Base-by-base conservation (phyloP, 2,797 vertebrate genomes). In the Chanos chanos region DNA sequence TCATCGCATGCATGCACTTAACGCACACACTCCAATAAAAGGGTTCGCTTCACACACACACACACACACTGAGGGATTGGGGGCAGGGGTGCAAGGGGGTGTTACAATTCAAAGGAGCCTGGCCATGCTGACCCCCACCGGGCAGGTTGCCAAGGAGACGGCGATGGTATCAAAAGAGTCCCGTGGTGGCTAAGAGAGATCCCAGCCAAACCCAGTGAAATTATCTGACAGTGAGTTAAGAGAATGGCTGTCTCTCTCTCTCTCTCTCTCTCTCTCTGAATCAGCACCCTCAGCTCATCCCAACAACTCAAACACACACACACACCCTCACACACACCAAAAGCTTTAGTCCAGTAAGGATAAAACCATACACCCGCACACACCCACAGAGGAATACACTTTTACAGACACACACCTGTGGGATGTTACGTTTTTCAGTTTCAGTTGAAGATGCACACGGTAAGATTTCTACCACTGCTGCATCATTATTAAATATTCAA, bases 111-210 rank as follows among this genome's bases (percentile, higher is more conserved):
- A 33, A 33, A 55, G 31, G 70, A 60, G 49, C 63, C 49, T 59
- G 59, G 66, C 64, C 59, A 40, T 2, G 8, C 50, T 60, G 67
- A 73, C 67, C 71, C 67, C 71, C 53, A 39, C 45, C 27, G 53
- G 54, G 67, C 72, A 71, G 56, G 72, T 71, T 71, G 61, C 64
- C 57, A 71, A 43, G 72, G 72, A 58, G 61, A 74, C 71, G 52
- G 31, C 40, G 13, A 50, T 47, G 34, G 37, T 63, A 63, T 64
- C 50, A 45, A 51, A 61, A 48, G 40, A 68, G 68, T 61, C 5
- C 48, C 39, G 15, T 2, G 27, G 57, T 66, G 73, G 54, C 71
- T 73, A 70, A 53, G 63, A 24, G 30, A 56, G 61, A 31, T 44
- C 43, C n/a, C 27, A 16, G 36, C 55, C 44, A 34, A 44, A 50